phyloP scores from a whole-genome alignment of 1,140 invertebrate genomes.

The Lycorma delicatula region DNA sequence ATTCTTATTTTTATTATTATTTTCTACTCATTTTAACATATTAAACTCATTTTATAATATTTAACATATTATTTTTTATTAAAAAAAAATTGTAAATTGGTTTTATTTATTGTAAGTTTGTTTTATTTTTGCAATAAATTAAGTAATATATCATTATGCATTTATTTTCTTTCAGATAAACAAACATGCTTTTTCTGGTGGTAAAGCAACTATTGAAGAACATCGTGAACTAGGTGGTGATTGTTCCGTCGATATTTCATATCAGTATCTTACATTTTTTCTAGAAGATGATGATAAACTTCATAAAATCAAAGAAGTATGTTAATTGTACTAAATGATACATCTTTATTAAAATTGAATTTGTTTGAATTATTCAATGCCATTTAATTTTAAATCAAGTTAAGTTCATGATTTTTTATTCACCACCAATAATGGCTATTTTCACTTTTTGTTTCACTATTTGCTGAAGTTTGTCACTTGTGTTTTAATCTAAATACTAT shows the following conservation, averaged over 20 bases:
- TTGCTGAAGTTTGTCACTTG: not conserved
- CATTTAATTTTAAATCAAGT: not conserved
- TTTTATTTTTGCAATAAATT: not conserved
- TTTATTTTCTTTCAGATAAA: slow-evolving; percentile 63
- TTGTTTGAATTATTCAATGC: not conserved
- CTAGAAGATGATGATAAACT: slow-evolving; percentile 88
- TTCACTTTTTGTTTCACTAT: not conserved
- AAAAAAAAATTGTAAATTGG: too few relatives aligned
- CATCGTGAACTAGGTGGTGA: slow-evolving; percentile 86
- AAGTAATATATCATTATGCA: too few relatives aligned
- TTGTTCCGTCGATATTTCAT: slow-evolving; percentile 92
- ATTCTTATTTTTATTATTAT: too few relatives aligned
- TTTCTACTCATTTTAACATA: too few relatives aligned
- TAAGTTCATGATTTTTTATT: not conserved
- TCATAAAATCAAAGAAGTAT: slow-evolving; percentile 66
- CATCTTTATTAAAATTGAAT: not conserved
- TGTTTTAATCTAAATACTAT: too few relatives aligned
- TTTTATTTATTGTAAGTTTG: not conserved
- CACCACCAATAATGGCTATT: not conserved
- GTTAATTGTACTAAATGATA: slow-evolving; percentile 6
- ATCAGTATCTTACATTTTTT: slow-evolving; percentile 94
- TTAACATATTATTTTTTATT: too few relatives aligned
- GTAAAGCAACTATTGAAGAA: slow-evolving; percentile 86
- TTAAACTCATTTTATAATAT: too few relatives aligned
- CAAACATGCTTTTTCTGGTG: slow-evolving; percentile 98